Percentiles rank a stretch among this genome's conserved stretches.
These are phyloP conservation scores for Serrognathus titanus DNA, from an alignment of 2,888 invertebrate species.

Conservation along the genomic window DNA sequence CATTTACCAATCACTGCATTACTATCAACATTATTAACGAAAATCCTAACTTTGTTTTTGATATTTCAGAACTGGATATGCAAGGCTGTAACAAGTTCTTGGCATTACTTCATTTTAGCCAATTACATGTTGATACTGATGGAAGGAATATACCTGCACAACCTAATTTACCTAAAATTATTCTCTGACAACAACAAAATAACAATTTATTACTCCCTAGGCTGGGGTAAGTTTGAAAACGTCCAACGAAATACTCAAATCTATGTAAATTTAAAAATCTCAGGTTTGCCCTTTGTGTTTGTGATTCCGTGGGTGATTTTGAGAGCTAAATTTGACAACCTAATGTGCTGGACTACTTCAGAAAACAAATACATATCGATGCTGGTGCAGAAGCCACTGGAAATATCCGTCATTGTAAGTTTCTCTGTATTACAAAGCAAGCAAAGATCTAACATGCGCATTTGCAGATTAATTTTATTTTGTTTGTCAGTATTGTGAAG, in stretches of 20 bases:
- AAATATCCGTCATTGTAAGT: slow-evolving; percentile 57
- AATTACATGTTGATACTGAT: slow-evolving; percentile 68
- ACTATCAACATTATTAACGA: no score
- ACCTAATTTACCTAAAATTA: slow-evolving; percentile 61
- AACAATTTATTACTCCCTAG: slow-evolving; percentile 56
- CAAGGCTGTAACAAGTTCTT: slow-evolving; percentile 58
- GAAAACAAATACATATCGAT: slow-evolving; percentile 51
- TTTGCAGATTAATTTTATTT: slow-evolving; percentile 59
- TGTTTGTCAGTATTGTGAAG: slow-evolving; percentile 60
- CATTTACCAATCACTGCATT: no score
- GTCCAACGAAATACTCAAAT: not conserved
- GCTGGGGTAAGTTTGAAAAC: slow-evolving; percentile 59
- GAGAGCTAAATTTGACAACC: slow-evolving; percentile 53
- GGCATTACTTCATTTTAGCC: slow-evolving; percentile 63
- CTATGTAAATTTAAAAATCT: not conserved
- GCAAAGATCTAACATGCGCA: not conserved
- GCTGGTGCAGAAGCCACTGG: slow-evolving; percentile 57
- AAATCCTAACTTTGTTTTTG: no score
- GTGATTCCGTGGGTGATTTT: slow-evolving; percentile 58
- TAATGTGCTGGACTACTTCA: slow-evolving; percentile 59
- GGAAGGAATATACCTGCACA: slow-evolving; percentile 69
- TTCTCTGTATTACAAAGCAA: not conserved
- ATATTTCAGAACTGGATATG: slow-evolving; percentile 60
- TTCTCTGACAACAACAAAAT: slow-evolving; percentile 62
- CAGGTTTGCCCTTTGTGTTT: slow-evolving; percentile 57